phyloP scores from a whole-genome alignment of 2,888 invertebrate species.

The Sclerodermus sp. region DNA sequence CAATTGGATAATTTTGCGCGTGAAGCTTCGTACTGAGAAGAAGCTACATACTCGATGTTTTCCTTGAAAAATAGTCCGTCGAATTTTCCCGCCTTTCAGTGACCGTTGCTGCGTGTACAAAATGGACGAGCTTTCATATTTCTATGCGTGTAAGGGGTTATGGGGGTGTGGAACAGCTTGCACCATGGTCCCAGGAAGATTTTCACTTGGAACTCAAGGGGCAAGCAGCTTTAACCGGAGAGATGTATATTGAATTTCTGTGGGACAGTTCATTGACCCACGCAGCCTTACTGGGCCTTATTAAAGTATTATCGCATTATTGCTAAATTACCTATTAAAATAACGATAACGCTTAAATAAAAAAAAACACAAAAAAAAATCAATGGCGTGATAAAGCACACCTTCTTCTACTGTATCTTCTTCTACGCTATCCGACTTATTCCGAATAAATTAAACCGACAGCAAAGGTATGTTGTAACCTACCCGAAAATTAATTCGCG shows the following conservation, averaged over 20 bases:
- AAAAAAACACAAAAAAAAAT: conserved; percentile 20
- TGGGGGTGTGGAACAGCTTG: too few relatives aligned
- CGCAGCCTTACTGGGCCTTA: conserved; percentile 59
- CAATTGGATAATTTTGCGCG: too few relatives aligned
- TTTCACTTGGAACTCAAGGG: too few relatives aligned
- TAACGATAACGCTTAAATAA: conserved; percentile 41
- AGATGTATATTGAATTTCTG: conserved; percentile 47
- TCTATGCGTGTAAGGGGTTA: too few relatives aligned
- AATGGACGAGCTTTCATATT: too few relatives aligned
- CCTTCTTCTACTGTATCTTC: conserved; percentile 33
- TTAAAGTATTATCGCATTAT: conserved; percentile 56
- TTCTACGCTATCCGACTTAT: conserved; percentile 38
- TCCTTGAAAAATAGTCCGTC: too few relatives aligned
- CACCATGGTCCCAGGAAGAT: too few relatives aligned
- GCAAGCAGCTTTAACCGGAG: conserved; percentile 22
- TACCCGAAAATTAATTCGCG: conserved; percentile 20
- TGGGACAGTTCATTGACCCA: conserved; percentile 51
- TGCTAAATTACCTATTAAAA: conserved; percentile 48
- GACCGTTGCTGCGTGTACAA: too few relatives aligned
- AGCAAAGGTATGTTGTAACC: conserved; percentile 9
- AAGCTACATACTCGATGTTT: too few relatives aligned
- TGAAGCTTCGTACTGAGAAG: too few relatives aligned
- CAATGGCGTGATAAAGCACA: conserved; percentile 10
- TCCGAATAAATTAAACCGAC: conserved; percentile 28
- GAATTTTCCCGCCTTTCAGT: too few relatives aligned